Conservation (phyloP, 2,888 invertebrate genomes). For the Drosophila nr. medialis region DNA sequence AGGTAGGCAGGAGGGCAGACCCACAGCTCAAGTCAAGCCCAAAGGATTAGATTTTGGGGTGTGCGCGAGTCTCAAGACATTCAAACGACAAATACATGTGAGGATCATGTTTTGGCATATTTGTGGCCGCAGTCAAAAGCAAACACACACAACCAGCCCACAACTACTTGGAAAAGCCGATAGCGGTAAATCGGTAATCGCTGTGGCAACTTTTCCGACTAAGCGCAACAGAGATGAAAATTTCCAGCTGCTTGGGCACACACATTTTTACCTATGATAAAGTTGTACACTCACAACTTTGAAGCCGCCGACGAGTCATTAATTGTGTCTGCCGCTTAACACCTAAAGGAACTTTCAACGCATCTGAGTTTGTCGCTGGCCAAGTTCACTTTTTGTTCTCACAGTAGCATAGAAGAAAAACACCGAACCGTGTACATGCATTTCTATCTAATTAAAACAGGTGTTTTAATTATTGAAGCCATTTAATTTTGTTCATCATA, state of each 20-base stretch:
- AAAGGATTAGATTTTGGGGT: conserved; percentile 60
- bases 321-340: conserved; percentile 64
- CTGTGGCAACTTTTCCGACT: conserved; percentile 44
- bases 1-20: conserved; percentile 47
- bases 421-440: conserved; percentile 45
- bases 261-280: conserved; percentile 38
- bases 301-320: conserved; percentile 66
- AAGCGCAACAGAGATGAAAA: conserved; percentile 20
- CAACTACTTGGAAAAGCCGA: conserved; percentile 32
- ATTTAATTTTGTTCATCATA: conserved; percentile 68
- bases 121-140: conserved; percentile 63
- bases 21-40: conserved; percentile 54
- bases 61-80: conserved; percentile 29
- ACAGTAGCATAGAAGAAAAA: conserved; percentile 28
- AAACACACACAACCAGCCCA: conserved; percentile 13
- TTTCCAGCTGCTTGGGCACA: conserved; percentile 56
- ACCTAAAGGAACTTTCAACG: conserved; percentile 68
- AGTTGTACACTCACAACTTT: conserved; percentile 66
- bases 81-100: conserved; percentile 50
- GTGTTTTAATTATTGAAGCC: conserved; percentile 78
- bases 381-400: conserved; percentile 47
- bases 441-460: conserved; percentile 80
- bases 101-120: conserved; percentile 78
- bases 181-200: conserved; percentile 45
- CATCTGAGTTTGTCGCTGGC: conserved; percentile 34